Conservation (phyloP, 2,797 vertebrate genomes). For the Leptatherina wallacei region DNA sequence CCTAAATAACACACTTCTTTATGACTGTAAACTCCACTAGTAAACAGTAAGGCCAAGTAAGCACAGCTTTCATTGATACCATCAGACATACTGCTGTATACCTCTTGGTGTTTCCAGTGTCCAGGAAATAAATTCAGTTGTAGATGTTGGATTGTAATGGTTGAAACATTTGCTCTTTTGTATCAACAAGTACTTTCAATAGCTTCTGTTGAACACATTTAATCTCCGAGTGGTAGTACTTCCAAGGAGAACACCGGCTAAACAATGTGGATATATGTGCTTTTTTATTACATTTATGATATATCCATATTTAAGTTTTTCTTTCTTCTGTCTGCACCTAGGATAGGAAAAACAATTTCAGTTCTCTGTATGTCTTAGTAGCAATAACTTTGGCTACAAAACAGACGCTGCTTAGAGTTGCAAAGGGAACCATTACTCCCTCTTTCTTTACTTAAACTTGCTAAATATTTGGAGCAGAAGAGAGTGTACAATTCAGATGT, state of each 20-base stretch:
- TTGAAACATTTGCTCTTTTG: constrained; percentile 43
- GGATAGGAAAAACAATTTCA: not conserved
- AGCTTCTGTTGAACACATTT: constrained; percentile 37
- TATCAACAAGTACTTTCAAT: constrained; percentile 20
- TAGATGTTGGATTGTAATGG: constrained; percentile 32
- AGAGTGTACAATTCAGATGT: constrained; percentile 21
- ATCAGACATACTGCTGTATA: constrained; percentile 12
- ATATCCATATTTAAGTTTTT: not conserved
- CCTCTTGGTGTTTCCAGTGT: constrained; percentile 11
- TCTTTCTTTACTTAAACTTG: constrained; percentile 21
- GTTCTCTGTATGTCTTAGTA: not conserved
- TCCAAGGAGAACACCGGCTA: constrained; percentile 43
- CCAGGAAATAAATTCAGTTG: constrained; percentile 18
- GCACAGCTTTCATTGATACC: constrained; percentile 27
- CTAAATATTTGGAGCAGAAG: constrained; percentile 13
- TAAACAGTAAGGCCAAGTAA: constrained; percentile 17
- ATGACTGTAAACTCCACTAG: constrained; percentile 29
- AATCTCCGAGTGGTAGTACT: constrained; percentile 21
- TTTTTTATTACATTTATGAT: too few relatives aligned
- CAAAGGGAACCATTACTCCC: constrained; percentile 6
- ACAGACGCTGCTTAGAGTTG: constrained; percentile 12
- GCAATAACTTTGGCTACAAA: constrained; percentile 2
- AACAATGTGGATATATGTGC: constrained; percentile 27
- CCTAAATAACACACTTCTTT: constrained; percentile 53
- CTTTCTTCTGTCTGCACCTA: not conserved